Base-by-base conservation (phyloP, 2,888 invertebrate species). In the Agrochola lychnidis region DNA sequence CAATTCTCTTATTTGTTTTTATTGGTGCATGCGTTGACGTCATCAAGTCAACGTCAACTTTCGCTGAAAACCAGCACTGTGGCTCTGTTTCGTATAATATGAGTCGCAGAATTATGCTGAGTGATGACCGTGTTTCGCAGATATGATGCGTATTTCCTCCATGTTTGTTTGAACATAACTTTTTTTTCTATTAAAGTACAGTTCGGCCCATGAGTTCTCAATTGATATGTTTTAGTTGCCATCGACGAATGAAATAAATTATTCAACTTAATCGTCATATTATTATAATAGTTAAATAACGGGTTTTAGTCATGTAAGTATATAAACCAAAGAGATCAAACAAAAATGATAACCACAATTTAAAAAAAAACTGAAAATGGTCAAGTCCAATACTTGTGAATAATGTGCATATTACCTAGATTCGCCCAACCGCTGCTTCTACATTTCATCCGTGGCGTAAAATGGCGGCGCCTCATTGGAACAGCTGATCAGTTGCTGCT, bases 351-450 rank as follows among this genome's bases (percentile, higher is more conserved):
- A 4, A 12, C n/a, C 4, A 12, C 5, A 5, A n/a, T n/a, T 48
- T 48, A n/a, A n/a, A 56, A n/a, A 30, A n/a, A 12, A 56, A n/a
- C 0, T 0, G 0, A 1, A 4, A 2, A 12, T 14, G n/a, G 56
- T 56, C 5, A 56, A 56, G 56, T 12, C n/a, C 5, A n/a, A 25
- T n/a, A 56, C n/a, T 56, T 56, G 5, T 56, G n/a, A 56, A 56
- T n/a, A 56, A 56, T 56, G n/a, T 56, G 3, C n/a, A 4, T 12
- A n/a, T n/a, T n/a, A n/a, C 30, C 30, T 30, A 30, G 10, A 53
- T 4, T 53, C 7, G 53, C n/a, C 56, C 22, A 53, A 22, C 22
- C 10, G 22, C n/a, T 53, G n/a, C n/a, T 53, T 56, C 56, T n/a
- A 56, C 2, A 56, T 56, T 56, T n/a, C n/a, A n/a, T 56, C 53